These are phyloP conservation scores for Rhabditoides inermis DNA, from an alignment of 2,888 invertebrate species.

Conservation along the genomic window DNA sequence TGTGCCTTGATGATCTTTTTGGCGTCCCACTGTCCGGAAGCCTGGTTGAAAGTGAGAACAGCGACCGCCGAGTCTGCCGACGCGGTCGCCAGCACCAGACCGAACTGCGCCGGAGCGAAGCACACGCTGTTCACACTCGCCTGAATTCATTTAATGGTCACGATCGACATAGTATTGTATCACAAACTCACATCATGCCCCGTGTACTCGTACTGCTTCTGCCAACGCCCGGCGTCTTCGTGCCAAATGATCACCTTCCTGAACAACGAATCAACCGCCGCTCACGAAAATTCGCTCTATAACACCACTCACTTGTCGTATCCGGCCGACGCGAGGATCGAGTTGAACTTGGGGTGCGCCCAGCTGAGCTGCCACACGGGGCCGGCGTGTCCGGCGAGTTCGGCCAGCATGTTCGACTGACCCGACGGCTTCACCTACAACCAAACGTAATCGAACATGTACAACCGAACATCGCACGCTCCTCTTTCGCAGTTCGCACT, in stretches of 20 bases:
- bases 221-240: slow-evolving; percentile 74
- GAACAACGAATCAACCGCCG: slow-evolving; percentile 1
- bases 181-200: slow-evolving; percentile 73
- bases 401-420: slow-evolving; percentile 78
- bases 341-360: slow-evolving; percentile 95
- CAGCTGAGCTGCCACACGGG: slow-evolving; percentile 92
- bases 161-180: slow-evolving; percentile 58
- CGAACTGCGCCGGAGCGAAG: slow-evolving; percentile 92
- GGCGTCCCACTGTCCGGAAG: slow-evolving; percentile 67
- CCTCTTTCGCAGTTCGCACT: background rate
- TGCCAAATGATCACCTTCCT: slow-evolving; percentile 96
- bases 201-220: slow-evolving; percentile 76
- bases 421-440: slow-evolving; percentile 68
- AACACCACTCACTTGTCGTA: slow-evolving; percentile 68
- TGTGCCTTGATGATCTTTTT: slow-evolving; percentile 92
- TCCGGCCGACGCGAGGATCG: slow-evolving; percentile 88
- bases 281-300: background rate
- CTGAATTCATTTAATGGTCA: slow-evolving; percentile 8
- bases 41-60: slow-evolving; percentile 17
- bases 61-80: slow-evolving; percentile 29
- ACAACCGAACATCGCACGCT: no score
- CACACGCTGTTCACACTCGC: slow-evolving; percentile 78
- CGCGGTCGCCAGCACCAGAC: slow-evolving; percentile 58
- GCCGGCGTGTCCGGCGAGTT: slow-evolving; percentile 73
- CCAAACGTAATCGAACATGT: no score